Evolutionary conservation across 2,113 vertebrate species (phyloP).

Genomic region (Eclectus roratus): DNA sequence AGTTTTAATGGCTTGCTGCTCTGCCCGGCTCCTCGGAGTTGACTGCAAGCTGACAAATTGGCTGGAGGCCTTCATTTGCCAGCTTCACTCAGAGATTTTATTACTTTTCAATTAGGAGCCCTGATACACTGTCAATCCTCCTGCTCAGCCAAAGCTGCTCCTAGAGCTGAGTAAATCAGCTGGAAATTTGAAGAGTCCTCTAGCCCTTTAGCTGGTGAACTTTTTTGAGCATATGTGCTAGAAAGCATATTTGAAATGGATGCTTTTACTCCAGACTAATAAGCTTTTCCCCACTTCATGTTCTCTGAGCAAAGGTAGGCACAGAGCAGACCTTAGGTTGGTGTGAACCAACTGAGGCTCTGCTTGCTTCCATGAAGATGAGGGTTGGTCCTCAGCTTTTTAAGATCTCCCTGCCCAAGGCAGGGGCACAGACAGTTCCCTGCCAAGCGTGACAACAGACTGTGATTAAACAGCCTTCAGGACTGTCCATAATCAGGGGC

Average conservation of each 20-base stretch:
- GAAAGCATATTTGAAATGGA: not conserved
- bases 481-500: not conserved
- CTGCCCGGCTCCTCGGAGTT: slow-evolving; percentile 52
- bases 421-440: not conserved
- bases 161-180: slow-evolving; percentile 44
- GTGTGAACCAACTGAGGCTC: not conserved
- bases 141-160: slow-evolving; percentile 39
- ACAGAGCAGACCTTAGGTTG: not conserved
- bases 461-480: not conserved
- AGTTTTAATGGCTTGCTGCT: slow-evolving; percentile 68
- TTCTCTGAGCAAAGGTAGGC: not conserved
- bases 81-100: slow-evolving; percentile 68
- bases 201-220: slow-evolving; percentile 59
- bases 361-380: not conserved
- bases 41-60: slow-evolving; percentile 73
- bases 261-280: not conserved
- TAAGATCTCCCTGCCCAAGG: not conserved
- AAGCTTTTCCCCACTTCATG: not conserved
- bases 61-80: slow-evolving; percentile 70
- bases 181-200: slow-evolving; percentile 43
- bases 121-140: slow-evolving; percentile 66
- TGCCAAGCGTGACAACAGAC: not conserved
- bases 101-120: slow-evolving; percentile 68
- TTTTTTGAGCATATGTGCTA: slow-evolving; percentile 55
- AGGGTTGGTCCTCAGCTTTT: not conserved